Conservation (phyloP, 2,888 invertebrate genomes). For the Melipona beecheii region DNA sequence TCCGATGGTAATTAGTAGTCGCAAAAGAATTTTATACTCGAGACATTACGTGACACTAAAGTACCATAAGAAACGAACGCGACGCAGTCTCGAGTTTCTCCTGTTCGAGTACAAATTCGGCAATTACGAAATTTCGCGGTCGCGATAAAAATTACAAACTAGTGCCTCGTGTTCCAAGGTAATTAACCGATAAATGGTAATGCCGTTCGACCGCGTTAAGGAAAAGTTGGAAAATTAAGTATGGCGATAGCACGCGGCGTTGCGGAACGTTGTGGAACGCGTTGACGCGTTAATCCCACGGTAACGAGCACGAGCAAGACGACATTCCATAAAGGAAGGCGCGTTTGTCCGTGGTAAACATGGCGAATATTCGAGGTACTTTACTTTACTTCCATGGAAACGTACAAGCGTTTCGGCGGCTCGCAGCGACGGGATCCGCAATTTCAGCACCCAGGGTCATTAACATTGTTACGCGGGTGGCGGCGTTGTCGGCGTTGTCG, state of each 20-base stretch:
- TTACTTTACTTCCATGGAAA: slow-evolving; percentile 22
- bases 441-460: slow-evolving; percentile 77
- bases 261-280: too few relatives aligned
- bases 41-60: background rate
- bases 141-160: background rate
- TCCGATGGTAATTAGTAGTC: background rate
- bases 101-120: background rate
- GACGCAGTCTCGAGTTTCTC: background rate
- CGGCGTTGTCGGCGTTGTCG: slow-evolving; percentile 76
- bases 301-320: slow-evolving; percentile 13
- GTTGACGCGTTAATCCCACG: background rate
- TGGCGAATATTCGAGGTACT: slow-evolving; percentile 12
- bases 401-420: slow-evolving; percentile 32
- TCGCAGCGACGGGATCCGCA: slow-evolving; percentile 65
- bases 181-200: slow-evolving; percentile 4
- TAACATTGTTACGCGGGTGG: slow-evolving; percentile 81
- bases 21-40: background rate
- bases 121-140: background rate
- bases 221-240: background rate
- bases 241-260: background rate
- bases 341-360: slow-evolving; percentile 9
- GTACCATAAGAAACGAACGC: background rate
- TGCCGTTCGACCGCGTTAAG: slow-evolving; percentile 3
- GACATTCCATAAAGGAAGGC: slow-evolving; percentile 23
- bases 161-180: background rate